Evolutionary conservation across 92 coral and sea anemone genomes (phyloP).

Genomic region (Nematostella vectensis): DNA sequence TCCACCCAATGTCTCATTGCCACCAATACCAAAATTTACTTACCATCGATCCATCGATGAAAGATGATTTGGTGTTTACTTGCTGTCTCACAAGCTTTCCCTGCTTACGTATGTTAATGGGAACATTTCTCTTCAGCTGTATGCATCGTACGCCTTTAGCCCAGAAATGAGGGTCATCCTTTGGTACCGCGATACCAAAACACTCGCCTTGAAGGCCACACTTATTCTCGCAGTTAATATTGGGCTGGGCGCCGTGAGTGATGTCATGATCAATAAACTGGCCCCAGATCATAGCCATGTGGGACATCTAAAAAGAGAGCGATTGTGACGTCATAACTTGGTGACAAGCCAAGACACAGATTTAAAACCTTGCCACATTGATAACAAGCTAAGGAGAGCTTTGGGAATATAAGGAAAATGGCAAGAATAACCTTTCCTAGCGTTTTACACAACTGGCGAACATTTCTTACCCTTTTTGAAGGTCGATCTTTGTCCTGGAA

Average conservation of each 20-base stretch:
- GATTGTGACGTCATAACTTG: no score
- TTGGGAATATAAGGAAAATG: no score
- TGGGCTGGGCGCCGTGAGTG: constrained; percentile 3
- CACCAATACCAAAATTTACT: neutral
- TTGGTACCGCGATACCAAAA: constrained; percentile 10
- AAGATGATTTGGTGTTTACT: constrained; percentile 1
- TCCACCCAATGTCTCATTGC: no score
- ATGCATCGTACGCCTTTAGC: constrained; percentile 1
- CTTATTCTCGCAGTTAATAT: neutral
- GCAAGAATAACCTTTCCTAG: no score
- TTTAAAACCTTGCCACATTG: no score
- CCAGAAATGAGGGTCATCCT: neutral
- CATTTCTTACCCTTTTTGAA: neutral
- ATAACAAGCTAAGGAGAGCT: no score
- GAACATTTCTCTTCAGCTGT: constrained; percentile 6
- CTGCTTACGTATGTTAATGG: neutral
- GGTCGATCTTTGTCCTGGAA: neutral
- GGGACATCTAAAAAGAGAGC: no score
- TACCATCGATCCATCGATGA: constrained; percentile 8
- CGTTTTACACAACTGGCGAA: no score
- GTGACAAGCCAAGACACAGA: no score
- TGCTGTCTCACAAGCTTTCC: neutral
- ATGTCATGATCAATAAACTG: constrained; percentile 20
- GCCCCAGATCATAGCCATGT: constrained; percentile 15
- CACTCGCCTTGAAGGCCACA: constrained; percentile 17